Evolutionary conservation across 2,888 invertebrate genomes (phyloP).

Genomic region (Phragmatobia fuliginosa): DNA sequence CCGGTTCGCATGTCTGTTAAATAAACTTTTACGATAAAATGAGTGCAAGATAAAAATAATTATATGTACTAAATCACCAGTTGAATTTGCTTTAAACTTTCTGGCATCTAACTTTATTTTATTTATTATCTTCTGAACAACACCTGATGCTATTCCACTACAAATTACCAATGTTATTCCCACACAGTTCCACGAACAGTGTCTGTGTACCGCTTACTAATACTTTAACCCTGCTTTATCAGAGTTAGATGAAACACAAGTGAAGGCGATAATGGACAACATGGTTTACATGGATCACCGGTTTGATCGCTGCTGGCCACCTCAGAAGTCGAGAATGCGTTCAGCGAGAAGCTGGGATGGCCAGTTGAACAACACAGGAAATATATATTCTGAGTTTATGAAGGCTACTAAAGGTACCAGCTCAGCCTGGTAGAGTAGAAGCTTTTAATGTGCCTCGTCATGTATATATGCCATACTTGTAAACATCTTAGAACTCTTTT

Average conservation of each 20-base stretch:
- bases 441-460: constrained; percentile 46
- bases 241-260: constrained; percentile 80
- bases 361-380: constrained; percentile 69
- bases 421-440: constrained; percentile 63
- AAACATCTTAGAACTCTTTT: not conserved
- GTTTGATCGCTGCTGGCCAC: constrained; percentile 78
- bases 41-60: not conserved
- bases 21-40: not conserved
- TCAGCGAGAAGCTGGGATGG: constrained; percentile 73
- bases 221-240: constrained; percentile 68
- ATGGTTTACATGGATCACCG: constrained; percentile 71
- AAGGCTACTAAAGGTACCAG: constrained; percentile 78
- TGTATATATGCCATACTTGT: constrained; percentile 36
- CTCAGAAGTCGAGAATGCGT: constrained; percentile 60
- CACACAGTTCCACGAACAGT: constrained; percentile 20
- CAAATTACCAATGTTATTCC: constrained; percentile 20
- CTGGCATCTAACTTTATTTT: constrained; percentile 13
- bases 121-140: constrained; percentile 19
- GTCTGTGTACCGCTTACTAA: constrained; percentile 58
- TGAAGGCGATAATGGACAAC: constrained; percentile 78
- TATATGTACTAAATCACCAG: not conserved
- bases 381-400: constrained; percentile 74
- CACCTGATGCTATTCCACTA: constrained; percentile 20
- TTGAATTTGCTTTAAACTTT: constrained; percentile 11
- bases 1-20: not conserved